Evolutionary conservation across 2,797 vertebrate genomes (phyloP).

Genomic region (Pantherophis vulpinus): DNA sequence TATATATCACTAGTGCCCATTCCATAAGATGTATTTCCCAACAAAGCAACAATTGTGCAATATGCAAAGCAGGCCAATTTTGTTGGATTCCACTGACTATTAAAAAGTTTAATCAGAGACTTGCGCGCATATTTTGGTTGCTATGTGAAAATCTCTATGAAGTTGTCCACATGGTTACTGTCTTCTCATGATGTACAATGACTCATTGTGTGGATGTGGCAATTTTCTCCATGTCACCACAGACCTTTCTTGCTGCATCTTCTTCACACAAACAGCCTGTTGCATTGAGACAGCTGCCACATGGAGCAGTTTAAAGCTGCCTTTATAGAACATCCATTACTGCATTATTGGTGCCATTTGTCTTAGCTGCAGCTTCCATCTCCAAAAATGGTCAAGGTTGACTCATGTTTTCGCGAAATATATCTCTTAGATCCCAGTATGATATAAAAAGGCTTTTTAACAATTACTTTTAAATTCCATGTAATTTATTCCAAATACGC

Average conservation of each 20-base stretch:
- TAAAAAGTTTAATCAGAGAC: neutral
- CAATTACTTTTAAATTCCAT: neutral
- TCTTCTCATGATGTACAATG: neutral
- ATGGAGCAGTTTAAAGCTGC: neutral
- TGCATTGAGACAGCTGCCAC: neutral
- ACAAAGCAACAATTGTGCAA: neutral
- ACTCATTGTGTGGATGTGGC: neutral
- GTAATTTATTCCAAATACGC: neutral
- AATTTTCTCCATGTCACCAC: neutral
- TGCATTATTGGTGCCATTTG: neutral
- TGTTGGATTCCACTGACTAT: neutral
- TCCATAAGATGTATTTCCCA: neutral
- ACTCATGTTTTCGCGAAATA: neutral
- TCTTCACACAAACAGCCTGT: neutral
- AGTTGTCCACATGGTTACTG: neutral
- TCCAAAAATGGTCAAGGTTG: neutral
- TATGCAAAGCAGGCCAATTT: neutral
- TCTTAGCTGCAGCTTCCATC: neutral
- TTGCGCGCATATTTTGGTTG: neutral
- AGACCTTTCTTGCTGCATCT: neutral
- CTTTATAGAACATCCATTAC: neutral
- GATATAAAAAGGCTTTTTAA: neutral
- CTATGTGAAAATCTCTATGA: neutral
- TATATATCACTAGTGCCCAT: neutral
- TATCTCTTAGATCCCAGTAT: neutral